A percentile compares a stretch with the other conserved stretches of the same genome.
Evolutionary conservation across 2,888 invertebrate genomes (phyloP).

Genomic region (Dendrolimus houi): DNA sequence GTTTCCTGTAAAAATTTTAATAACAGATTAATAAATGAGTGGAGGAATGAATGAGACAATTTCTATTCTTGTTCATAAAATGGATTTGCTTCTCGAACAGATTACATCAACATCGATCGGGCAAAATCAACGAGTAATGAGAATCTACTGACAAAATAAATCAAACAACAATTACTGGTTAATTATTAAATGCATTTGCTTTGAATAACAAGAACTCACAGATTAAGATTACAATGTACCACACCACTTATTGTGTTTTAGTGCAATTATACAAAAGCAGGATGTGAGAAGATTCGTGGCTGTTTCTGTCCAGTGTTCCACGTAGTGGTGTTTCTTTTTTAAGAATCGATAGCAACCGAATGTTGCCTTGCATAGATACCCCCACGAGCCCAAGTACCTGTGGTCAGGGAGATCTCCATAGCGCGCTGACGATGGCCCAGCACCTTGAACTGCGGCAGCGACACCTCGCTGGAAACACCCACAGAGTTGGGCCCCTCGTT

Average conservation of each 20-base stretch:
- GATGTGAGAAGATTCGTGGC: slow-evolving; percentile 71
- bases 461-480: slow-evolving; percentile 96
- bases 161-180: no score
- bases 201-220: slow-evolving; percentile 17
- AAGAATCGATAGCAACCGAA: slow-evolving; percentile 10
- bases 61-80: no score
- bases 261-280: slow-evolving; percentile 74
- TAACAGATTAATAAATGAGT: not conserved
- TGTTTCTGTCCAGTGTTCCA: slow-evolving; percentile 68
- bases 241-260: slow-evolving; percentile 64
- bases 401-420: slow-evolving; percentile 97
- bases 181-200: not conserved
- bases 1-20: slow-evolving; percentile 82
- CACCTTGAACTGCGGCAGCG: slow-evolving; percentile 98
- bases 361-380: slow-evolving; percentile 32
- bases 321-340: slow-evolving; percentile 37
- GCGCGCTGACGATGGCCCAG: slow-evolving; percentile 96
- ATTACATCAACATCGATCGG: no score
- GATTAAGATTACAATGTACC: slow-evolving; percentile 28
- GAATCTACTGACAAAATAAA: no score
- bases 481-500: slow-evolving; percentile 96
- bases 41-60: no score
- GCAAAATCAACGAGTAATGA: no score
- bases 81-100: no score
- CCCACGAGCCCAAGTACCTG: slow-evolving; percentile 82